A percentile compares a stretch with the other conserved stretches of the same genome.
Evolutionary conservation across 2,113 vertebrate genomes (phyloP).

Genomic region (Apteryx owenii): DNA sequence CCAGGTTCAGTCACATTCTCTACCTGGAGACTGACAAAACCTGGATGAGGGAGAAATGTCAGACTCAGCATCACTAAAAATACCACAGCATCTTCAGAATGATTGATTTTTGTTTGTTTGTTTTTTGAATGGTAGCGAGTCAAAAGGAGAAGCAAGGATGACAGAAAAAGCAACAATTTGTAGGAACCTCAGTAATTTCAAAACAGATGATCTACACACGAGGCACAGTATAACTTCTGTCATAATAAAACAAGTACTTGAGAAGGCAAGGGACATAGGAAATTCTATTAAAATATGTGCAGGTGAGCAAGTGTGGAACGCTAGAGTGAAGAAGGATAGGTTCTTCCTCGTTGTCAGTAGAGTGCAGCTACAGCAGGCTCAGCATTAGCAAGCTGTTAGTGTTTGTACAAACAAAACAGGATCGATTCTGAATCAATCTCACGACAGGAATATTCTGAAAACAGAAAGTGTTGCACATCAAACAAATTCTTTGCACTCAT

Average conservation of each 20-base stretch:
- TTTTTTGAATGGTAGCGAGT: not conserved
- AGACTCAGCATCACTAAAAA: not conserved
- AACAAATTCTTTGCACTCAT: not conserved
- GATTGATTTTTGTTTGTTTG: not conserved
- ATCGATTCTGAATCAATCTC: not conserved
- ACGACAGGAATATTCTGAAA: not conserved
- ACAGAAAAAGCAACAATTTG: not conserved
- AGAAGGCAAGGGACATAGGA: not conserved
- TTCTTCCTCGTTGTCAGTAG: not conserved
- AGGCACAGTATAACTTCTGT: not conserved
- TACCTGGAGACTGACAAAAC: not conserved
- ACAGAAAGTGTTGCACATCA: not conserved
- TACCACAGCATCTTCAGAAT: not conserved
- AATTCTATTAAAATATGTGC: not conserved
- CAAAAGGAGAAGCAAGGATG: not conserved
- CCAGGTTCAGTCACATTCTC: not conserved
- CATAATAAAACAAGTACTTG: not conserved
- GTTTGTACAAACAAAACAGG: not conserved
- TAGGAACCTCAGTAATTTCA: not conserved
- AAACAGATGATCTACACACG: not conserved
- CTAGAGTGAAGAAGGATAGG: not conserved
- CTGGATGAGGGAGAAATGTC: not conserved
- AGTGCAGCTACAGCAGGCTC: not conserved
- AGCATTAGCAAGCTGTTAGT: not conserved
- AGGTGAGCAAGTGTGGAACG: not conserved